Evolutionary conservation across 1,140 invertebrate species (phyloP), one percentile per base, ranked within the genome.

Genomic region (Diorhabda elongata): DNA sequence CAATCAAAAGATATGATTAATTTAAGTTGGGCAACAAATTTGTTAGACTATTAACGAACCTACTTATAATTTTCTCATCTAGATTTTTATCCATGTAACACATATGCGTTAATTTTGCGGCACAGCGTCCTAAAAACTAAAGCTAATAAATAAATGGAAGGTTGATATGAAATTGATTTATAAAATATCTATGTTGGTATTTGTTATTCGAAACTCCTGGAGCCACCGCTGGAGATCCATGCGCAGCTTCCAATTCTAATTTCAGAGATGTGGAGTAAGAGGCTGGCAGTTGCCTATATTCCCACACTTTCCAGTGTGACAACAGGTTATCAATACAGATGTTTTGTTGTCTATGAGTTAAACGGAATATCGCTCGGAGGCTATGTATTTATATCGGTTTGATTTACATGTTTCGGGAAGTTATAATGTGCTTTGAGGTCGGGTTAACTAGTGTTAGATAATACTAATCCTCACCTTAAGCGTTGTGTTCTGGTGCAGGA

Each of bases 281-380:
- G 61, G 61, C 43, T 62, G 61, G n/a, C 3, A 4, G n/a, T 44
- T 62, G 42, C 61, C 61, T 62, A 62, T 52, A 52, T 52, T 8
- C 47, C 47, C 47, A 52, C 6, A 52, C 47, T 8, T 44, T 44
- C 11, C 61, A 62, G 61, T 62, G 61, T 65, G 41, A 56, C 66
- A 67, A 67, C 66, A 67, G 59, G 58, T 60, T 60, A 61, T 61
- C 59, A 47, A 9, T 64, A 8, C 47, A n/a, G 6, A 52, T 52
- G 47, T 52, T 52, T 52, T 8, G 47, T n/a, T 52, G n/a, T 3
- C 3, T 52, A 52, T n/a, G 47, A 8, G n/a, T 52, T 3, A 3
- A n/a, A 3, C 6, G 47, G 2, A 52, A n/a, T n/a, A 6, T 52
- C 47, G 47, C 47, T 52, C 47, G 47, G n/a, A n/a, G 47, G 47